Base-by-base conservation (phyloP, 2,113 vertebrate species). In the Candoia aspera region DNA sequence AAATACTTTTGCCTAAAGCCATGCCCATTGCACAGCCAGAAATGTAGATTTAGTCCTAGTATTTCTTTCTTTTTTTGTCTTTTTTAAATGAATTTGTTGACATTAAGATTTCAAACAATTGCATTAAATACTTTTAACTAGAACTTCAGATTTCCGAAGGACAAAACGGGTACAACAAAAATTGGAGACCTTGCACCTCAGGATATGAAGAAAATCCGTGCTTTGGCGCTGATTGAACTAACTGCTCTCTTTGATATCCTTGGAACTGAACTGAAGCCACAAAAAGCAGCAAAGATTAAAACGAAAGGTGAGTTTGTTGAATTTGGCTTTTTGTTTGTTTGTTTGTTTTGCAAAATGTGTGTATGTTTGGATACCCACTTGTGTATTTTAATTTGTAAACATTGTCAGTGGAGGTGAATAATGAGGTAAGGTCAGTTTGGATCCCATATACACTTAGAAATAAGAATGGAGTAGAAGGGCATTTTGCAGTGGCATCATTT, bases 181-280 rank as follows among this genome's bases (percentile, higher is more conserved):
- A 98, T 99, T 90, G 99, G 99, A 73, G 98, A 99, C 95, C 97
- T 99, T 46, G 99, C 99, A 4, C 95, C 97, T 84, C 97, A 98
- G 96, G 99, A 99, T 94, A 99, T 99, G 99, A 99, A 99, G 97
- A 99, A 99, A 92, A 98, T 99, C n/a, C 97, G 94, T 90, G 91
- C 96, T 17, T 95, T 99, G 88, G 98, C 98, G 33, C 97, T 99
- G 53, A 98, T 99, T 91, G 99, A 99, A 93, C 97, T 99, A 96
- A 98, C 98, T 0, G 99, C 99, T 83, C 97, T 99, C 46, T 99
- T 98, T 93, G 99, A 99, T 79, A 96, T 98, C 0, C 96, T 98
- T 73, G 98, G 98, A 49, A 95, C 98, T 15, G 99, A 99, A 95
- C 96, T 99, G 87, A 99, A 99, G 94, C 97, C 98, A 42, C 98